Percentiles rank a stretch among this genome's conserved stretches.
Evolutionary conservation across 2,888 invertebrate genomes (phyloP).

Genomic region (Trichopria drosophilae): DNA sequence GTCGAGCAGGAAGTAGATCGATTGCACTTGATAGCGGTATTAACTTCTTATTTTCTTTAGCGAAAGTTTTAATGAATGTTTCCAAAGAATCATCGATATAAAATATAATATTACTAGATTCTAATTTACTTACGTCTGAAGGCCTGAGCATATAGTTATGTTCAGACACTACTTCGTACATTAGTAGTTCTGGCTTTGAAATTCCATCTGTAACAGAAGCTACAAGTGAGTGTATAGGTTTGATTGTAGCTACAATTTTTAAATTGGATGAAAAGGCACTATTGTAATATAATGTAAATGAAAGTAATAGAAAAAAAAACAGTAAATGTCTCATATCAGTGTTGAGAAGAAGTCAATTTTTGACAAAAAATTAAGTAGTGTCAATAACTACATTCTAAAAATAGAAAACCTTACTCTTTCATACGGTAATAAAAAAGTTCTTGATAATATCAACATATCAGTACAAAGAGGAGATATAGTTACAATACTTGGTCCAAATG

Average conservation of each 20-base stretch:
- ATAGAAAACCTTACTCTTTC: conserved; percentile 25
- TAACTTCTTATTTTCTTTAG: conserved; percentile 22
- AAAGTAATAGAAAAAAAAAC: conserved; percentile 23
- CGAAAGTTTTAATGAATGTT: conserved; percentile 23
- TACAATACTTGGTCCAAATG: conserved; percentile 27
- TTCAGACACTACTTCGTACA: conserved; percentile 21
- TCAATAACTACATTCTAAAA: conserved; percentile 25
- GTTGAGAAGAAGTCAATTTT: conserved; percentile 25
- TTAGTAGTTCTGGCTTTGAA: conserved; percentile 22
- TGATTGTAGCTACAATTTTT: conserved; percentile 25
- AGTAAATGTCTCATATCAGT: conserved; percentile 24
- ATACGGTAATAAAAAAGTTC: conserved; percentile 22
- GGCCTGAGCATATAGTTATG: conserved; percentile 24
- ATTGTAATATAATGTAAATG: conserved; percentile 24
- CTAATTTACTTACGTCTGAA: conserved; percentile 22
- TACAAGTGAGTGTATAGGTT: conserved; percentile 25
- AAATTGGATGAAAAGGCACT: conserved; percentile 24
- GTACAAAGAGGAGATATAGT: conserved; percentile 23
- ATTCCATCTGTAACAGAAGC: conserved; percentile 23
- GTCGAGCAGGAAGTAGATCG: conserved; percentile 19
- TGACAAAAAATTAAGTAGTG: conserved; percentile 19
- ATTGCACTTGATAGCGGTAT: conserved; percentile 15
- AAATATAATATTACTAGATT: conserved; percentile 22
- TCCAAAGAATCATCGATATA: conserved; percentile 19
- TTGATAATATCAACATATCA: conserved; percentile 25